Base-by-base conservation (phyloP, 2,888 invertebrate genomes). In the Nemurella pictetii region DNA sequence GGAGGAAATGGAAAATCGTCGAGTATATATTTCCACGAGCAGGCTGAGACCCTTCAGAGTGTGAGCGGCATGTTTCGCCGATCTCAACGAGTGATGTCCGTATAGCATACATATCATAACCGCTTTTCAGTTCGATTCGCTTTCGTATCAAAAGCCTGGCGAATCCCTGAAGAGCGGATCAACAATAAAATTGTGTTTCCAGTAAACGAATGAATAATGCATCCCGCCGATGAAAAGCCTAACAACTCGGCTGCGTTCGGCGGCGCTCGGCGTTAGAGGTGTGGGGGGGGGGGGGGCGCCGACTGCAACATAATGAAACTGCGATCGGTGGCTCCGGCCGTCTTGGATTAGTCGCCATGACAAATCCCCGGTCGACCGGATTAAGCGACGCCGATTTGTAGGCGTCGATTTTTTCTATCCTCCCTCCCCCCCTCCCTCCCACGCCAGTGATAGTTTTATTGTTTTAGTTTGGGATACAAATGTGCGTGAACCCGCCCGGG, bases 1-100 rank as follows among this genome's bases (percentile, higher is more conserved):
- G n/a, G 78, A 78, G 78, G 78, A 78, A 78, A 78, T 78, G 78
- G 78, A 78, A 78, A 78, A 78, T 78, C 78, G 78, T 78, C 78
- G 30, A 78, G 78, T 28, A 78, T 55, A 55, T 55, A 55, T 55
- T 20, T 78, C 30, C 30, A 29, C 78, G 75, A 78, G 12, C 30
- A n/a, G n/a, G n/a, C 28, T 29, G 27, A 78, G 30, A 30, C 78
- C 78, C 78, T 77, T 78, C 78, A 75, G 9, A 4, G 28, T 78
- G 78, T n/a, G 78, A 28, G 29, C 30, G 30, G 78, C 78, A 29
- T 78, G 78, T 78, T 78, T n/a, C 75, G 26, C 3, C 28, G 28
- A 75, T 28, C 55, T 55, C 55, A 20, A 28, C 20, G 75, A 27
- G 75, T 75, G 75, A 75, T 75, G 75, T 75, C 75, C 75, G 28